Evolutionary conservation across 2,888 invertebrate species (phyloP), one percentile per base, ranked within the genome.

Genomic region (Leistus spinibarbis): DNA sequence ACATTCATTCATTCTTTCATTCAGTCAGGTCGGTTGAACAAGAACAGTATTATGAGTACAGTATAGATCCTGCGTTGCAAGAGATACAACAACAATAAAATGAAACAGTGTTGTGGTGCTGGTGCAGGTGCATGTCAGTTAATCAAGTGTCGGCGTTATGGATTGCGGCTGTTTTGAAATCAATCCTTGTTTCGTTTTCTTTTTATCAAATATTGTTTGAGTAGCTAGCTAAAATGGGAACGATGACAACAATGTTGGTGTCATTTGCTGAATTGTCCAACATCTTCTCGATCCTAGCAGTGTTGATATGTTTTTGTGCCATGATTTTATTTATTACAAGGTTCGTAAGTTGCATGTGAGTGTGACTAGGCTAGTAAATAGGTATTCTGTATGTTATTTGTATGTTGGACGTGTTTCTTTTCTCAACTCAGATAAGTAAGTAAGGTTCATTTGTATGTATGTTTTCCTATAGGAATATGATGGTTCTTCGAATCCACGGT

Each of bases 291-390:
- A 92, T 92, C 85, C 88, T 92, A 79, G 91, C 91, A 66, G 91
- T 92, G 77, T 86, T 92, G 76, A 88, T 92, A 82, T 92, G 92
- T 83, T 90, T 93, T 82, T 92, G 92, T 85, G 90, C 90, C 77
- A 91, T 92, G 90, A 89, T 92, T 81, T 88, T 93, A 80, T 92
- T 92, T 84, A 91, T 93, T 79, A 90, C 92, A 86, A 91, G 92
- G 93, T 92, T 83, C 19, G 64, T 64, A n/a, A 24, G n/a, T 10
- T n/a, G n/a, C n/a, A n/a, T n/a, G n/a, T n/a, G n/a, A n/a, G n/a
- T n/a, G n/a, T n/a, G n/a, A n/a, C n/a, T n/a, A n/a, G n/a, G n/a
- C n/a, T n/a, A n/a, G n/a, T n/a, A n/a, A n/a, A n/a, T n/a, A n/a
- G n/a, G n/a, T 40, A 40, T 5, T 40, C 1, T 7, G 40, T 40